These are phyloP conservation scores for Holacanthella duospinosa DNA, from an alignment of 2,888 invertebrate species.

Conservation along the genomic window DNA sequence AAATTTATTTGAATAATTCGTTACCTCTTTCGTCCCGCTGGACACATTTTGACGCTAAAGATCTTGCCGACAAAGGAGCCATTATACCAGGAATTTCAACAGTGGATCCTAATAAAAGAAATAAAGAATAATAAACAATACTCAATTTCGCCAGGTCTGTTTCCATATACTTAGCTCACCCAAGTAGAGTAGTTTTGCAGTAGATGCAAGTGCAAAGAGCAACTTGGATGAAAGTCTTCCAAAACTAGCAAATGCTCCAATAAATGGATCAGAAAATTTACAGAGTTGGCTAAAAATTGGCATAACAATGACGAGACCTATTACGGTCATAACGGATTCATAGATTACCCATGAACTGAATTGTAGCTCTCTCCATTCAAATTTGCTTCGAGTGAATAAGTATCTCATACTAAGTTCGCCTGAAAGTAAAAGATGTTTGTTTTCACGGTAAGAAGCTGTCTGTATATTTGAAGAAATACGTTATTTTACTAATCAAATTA, in stretches of 20 bases:
- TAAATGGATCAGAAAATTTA: conserved; percentile 30
- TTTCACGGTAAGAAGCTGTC: not conserved
- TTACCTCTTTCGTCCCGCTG: conserved; percentile 36
- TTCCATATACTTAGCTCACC: too few species aligned
- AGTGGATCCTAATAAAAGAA: conserved; percentile 19
- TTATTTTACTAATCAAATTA: too few species aligned
- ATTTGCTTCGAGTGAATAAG: conserved; percentile 33
- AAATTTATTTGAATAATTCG: not conserved
- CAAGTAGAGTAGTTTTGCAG: conserved; percentile 23
- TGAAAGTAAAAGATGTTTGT: conserved; percentile 7
- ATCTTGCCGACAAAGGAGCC: conserved; percentile 33
- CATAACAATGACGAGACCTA: conserved; percentile 28
- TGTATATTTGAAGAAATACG: too few species aligned
- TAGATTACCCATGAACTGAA: conserved; percentile 35
- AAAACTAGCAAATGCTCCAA: conserved; percentile 15
- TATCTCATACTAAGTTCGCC: conserved; percentile 36
- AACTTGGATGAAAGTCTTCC: conserved; percentile 21
- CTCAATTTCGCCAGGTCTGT: not conserved
- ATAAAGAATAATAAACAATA: not conserved
- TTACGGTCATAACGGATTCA: conserved; percentile 29
- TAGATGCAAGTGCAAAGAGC: conserved; percentile 29
- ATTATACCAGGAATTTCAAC: conserved; percentile 35
- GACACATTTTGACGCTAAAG: conserved; percentile 36
- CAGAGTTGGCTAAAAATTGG: conserved; percentile 32
- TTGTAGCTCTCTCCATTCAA: conserved; percentile 36